Evolutionary conservation across 1,140 invertebrate genomes (phyloP).

Genomic region (Zeugodacus cucurbitae): DNA sequence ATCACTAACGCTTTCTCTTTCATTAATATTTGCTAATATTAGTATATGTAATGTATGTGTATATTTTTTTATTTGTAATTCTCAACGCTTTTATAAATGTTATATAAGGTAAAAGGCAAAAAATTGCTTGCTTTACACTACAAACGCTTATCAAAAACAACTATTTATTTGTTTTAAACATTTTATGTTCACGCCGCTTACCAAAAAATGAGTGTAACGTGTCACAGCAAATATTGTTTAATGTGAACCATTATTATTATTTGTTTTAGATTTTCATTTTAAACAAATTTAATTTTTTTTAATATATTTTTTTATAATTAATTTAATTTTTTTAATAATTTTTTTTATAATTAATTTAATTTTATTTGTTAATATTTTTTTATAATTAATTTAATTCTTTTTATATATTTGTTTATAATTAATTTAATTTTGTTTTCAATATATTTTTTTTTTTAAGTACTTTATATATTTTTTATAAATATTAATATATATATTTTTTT

Average conservation of each 20-base stretch:
- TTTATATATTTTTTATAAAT: background rate
- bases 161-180: constrained; percentile 9
- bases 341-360: too few species aligned
- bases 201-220: constrained; percentile 37
- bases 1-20: too few species aligned
- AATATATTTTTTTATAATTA: background rate
- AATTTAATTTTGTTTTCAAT: background rate
- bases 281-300: background rate
- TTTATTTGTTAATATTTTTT: too few species aligned
- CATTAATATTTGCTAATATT: background rate
- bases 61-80: background rate
- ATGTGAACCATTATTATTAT: background rate
- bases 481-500: background rate
- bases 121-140: constrained; percentile 31
- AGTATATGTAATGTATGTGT: background rate
- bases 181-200: background rate
- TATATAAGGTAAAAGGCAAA: constrained; percentile 36
- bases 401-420: background rate
- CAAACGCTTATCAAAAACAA: constrained; percentile 23
- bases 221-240: constrained; percentile 35
- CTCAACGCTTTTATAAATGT: constrained; percentile 2
- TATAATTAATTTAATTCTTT: background rate
- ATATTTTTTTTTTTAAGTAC: background rate
- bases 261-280: background rate
- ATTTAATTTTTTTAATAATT: too few species aligned